Percentiles rank a stretch among this genome's conserved stretches.
These are phyloP conservation scores for Pissodes strobi DNA, from an alignment of 1,140 invertebrate genomes.

Conservation along the genomic window DNA sequence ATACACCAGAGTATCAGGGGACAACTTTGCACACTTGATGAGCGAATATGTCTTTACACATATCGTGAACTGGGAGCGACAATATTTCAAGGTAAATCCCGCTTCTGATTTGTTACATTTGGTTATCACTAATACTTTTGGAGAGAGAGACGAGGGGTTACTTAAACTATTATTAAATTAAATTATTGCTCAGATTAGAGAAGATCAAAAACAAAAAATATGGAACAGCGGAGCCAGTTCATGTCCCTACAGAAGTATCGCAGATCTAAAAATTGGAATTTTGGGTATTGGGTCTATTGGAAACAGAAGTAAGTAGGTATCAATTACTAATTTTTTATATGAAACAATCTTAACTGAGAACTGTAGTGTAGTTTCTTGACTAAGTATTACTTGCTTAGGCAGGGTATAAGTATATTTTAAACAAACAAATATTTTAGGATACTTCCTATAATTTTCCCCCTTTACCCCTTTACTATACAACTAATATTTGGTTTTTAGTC, in stretches of 20 bases:
- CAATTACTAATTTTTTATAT: neutral
- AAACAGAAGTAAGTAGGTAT: conserved; percentile 52
- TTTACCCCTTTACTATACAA: too few relatives aligned
- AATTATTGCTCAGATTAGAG: conserved; percentile 41
- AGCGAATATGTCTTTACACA: conserved; percentile 62
- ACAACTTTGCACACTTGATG: conserved; percentile 60
- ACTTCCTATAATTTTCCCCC: too few relatives aligned
- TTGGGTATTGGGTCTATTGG: conserved; percentile 61
- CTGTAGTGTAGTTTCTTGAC: too few relatives aligned
- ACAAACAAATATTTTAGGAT: too few relatives aligned
- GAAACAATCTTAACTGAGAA: too few relatives aligned
- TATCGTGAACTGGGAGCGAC: conserved; percentile 60
- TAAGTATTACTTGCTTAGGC: too few relatives aligned
- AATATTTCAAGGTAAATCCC: conserved; percentile 42
- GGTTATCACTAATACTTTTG: neutral
- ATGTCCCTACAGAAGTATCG: conserved; percentile 55
- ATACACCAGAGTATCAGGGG: conserved; percentile 57
- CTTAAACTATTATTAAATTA: neutral
- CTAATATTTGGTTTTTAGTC: conserved; percentile 48
- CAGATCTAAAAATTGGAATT: conserved; percentile 58
- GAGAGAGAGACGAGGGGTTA: neutral
- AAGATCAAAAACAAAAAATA: conserved; percentile 52
- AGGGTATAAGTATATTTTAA: too few relatives aligned
- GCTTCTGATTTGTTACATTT: neutral
- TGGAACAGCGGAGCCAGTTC: conserved; percentile 57